A percentile compares a stretch with the other conserved stretches of the same genome.
Conservation (phyloP, 2,797 vertebrate genomes). For the Coendou prehensilis region DNA sequence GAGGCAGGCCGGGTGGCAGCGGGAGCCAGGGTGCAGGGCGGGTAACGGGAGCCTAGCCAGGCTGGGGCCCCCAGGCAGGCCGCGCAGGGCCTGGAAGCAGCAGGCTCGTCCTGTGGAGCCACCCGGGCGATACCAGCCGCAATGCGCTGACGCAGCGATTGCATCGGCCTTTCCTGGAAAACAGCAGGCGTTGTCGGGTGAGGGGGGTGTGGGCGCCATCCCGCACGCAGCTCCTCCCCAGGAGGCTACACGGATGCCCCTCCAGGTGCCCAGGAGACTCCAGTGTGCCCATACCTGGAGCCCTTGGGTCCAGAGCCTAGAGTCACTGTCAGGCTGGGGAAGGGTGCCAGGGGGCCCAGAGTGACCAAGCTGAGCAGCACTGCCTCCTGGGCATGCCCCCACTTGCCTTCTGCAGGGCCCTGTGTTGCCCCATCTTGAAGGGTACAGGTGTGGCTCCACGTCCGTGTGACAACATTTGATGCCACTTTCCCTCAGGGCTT, state of each 20-base stretch:
- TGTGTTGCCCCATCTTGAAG: background rate
- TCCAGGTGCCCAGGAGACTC: no score
- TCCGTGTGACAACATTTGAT: background rate
- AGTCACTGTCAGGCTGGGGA: background rate
- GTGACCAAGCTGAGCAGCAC: background rate
- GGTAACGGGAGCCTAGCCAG: constrained; percentile 78
- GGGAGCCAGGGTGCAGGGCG: constrained; percentile 46
- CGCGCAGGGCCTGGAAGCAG: constrained; percentile 30
- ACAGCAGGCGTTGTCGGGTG: background rate
- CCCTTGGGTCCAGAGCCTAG: background rate
- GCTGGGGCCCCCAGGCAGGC: constrained; percentile 53
- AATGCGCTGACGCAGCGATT: constrained; percentile 31
- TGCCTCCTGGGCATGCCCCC: background rate
- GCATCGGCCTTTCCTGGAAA: constrained; percentile 69
- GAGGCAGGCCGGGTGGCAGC: constrained; percentile 12
- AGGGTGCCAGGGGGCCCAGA: background rate
- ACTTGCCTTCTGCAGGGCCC: background rate
- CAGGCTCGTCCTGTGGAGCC: constrained; percentile 38
- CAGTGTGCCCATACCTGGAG: background rate
- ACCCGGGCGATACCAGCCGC: constrained; percentile 45
- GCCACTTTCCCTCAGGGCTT: background rate
- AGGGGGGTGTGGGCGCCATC: background rate
- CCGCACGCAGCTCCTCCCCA: background rate
- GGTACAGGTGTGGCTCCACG: background rate
- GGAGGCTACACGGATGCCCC: fast-evolving